Percentiles rank a stretch among this genome's conserved stretches.
phyloP scores from a whole-genome alignment of 2,888 invertebrate species.

The Callimorpha dominula region DNA sequence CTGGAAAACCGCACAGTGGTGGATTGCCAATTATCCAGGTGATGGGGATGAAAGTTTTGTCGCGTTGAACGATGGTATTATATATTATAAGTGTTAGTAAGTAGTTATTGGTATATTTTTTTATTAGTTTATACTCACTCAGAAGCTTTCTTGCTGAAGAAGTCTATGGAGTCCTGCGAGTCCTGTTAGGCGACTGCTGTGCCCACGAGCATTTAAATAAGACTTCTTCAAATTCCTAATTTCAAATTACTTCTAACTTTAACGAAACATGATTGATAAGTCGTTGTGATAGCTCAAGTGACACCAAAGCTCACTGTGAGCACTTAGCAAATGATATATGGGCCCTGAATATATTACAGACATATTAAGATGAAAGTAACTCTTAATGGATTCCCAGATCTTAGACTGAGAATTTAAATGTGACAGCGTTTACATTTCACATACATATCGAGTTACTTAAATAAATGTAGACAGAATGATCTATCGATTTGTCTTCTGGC shows the following conservation, averaged over 20 bases:
- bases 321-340: conserved; percentile 49
- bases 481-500: not conserved
- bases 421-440: conserved; percentile 1
- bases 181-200: no score
- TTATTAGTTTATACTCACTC: no score
- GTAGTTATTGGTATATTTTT: no score
- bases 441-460: not conserved
- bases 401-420: conserved; percentile 18
- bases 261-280: conserved; percentile 28
- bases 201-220: no score
- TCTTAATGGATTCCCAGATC: conserved; percentile 21
- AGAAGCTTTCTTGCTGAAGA: no score
- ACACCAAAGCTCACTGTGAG: conserved; percentile 30
- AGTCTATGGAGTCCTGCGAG: no score
- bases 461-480: not conserved
- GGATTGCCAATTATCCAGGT: no score
- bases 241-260: not conserved
- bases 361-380: conserved; percentile 20
- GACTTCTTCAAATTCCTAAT: no score
- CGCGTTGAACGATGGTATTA: no score
- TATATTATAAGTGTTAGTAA: no score
- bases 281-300: conserved; percentile 32
- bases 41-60: no score
- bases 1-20: no score
- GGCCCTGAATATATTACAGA: conserved; percentile 23